Conservation (phyloP, 2,113 vertebrate species). For the Rhabdomys dilectus region DNA sequence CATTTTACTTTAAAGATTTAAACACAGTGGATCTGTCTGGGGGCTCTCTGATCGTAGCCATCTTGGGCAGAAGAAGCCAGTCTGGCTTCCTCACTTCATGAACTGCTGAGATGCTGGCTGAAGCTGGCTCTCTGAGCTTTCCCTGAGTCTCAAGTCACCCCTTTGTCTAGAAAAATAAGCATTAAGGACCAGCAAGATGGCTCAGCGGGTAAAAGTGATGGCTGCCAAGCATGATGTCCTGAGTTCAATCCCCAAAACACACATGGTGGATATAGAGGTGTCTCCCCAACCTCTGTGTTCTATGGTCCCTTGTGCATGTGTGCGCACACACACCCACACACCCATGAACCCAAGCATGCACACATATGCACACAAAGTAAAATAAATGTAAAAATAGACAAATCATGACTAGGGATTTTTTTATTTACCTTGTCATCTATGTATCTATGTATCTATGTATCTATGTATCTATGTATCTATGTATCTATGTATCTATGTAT, state of each 20-base stretch:
- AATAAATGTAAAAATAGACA: background rate
- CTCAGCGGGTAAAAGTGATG: background rate
- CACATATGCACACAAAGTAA: fast-evolving
- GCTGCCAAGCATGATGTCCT: too few species aligned
- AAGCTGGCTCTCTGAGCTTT: background rate
- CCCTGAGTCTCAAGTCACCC: background rate
- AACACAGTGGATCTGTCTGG: background rate
- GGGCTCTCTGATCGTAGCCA: background rate
- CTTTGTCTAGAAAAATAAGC: background rate
- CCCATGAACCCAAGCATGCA: too few species aligned
- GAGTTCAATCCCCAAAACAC: background rate
- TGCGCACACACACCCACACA: too few species aligned
- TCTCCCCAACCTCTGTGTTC: background rate
- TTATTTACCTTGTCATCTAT: background rate
- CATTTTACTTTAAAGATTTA: background rate
- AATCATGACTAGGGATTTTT: background rate
- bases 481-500: background rate
- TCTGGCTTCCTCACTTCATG: background rate
- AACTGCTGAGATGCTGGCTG: background rate
- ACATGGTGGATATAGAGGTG: background rate
- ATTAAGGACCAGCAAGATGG: background rate
- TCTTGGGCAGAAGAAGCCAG: background rate
- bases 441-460: fast-evolving
- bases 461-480: background rate
- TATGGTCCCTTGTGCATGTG: background rate